Percentiles rank a stretch among this genome's conserved stretches.
Evolutionary conservation across 2,888 invertebrate species (phyloP).

Genomic region (Pyralis farinalis): DNA sequence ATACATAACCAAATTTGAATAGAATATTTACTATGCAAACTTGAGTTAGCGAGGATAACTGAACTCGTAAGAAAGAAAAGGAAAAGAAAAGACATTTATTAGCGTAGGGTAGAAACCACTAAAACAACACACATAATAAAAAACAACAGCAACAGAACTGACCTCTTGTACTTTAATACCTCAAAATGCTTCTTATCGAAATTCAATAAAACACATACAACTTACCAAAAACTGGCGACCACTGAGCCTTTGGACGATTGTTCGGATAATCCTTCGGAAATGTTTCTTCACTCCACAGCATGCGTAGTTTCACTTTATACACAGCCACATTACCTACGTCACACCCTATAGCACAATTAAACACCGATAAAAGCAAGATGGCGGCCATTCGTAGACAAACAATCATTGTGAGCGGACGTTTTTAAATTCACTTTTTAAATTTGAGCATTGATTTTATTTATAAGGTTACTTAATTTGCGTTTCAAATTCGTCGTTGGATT

Average conservation of each 20-base stretch:
- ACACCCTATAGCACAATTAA: conserved; percentile 68
- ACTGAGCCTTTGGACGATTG: conserved; percentile 94
- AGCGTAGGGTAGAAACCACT: no score
- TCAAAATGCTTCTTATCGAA: no score
- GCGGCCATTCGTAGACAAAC: conserved; percentile 45
- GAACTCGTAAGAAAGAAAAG: no score
- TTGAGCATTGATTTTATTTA: conserved; percentile 20
- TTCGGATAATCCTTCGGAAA: conserved; percentile 96
- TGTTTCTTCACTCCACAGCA: conserved; percentile 91
- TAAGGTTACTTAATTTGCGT: conserved; percentile 23
- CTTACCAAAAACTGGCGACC: conserved; percentile 95
- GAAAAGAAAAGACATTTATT: no score
- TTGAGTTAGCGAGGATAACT: no score
- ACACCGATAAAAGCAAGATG: conserved; percentile 57
- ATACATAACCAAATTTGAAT: no score
- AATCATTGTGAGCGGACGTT: conserved; percentile 46
- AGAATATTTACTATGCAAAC: no score
- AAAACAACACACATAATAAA: no score
- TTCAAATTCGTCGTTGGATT: conserved; percentile 29
- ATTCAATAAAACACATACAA: no score
- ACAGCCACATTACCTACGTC: conserved; percentile 90
- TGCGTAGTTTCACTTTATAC: conserved; percentile 92
- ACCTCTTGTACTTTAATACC: no score
- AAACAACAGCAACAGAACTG: no score
- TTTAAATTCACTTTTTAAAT: conserved; percentile 14